Evolutionary conservation across 2,888 invertebrate species (phyloP), one percentile per base, ranked within the genome.

Genomic region (Stenolophus ochropezus): DNA sequence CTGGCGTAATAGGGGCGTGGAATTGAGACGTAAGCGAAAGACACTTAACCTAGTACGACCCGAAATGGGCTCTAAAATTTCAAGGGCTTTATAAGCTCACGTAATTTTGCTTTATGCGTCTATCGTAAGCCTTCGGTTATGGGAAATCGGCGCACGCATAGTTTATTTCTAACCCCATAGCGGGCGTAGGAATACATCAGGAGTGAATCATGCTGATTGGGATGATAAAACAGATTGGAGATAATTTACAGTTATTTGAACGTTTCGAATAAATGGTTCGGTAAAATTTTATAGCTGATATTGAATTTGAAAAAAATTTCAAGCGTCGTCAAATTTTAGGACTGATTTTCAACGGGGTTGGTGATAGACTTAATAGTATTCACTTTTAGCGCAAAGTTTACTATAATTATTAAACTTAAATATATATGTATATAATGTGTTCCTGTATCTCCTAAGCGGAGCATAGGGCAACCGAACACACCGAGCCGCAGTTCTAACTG

Each of bases 91-190:
- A 58, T 33, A 76, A 76, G 33, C 76, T 23, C 23, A 11, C 21
- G 76, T 76, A 76, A 76, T 76, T 75, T 76, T 76, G 56, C 56
- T 76, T 76, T 76, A 76, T 58, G 76, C 20, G 25, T 33, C 53
- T 33, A 53, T 58, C 58, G 76, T 76, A 75, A 75, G 51, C 74
- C 58, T 58, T 33, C 23, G 58, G 33, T 76, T 33, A 53, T 76
- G 56, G 58, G 21, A 53, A 56, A 56, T 56, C 5, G 21, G 8
- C 14, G 51, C n/a, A 53, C 8, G 20, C 56, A 18, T 56, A 20
- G 56, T 42, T 42, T 42, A 42, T 42, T 42, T 42, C 8, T 8
- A 42, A 6, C 8, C 33, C 33, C 33, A 42, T 42, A 42, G 51
- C 14, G 14, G 51, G 51, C 8, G 33, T n/a, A 2, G 33, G 33